These are phyloP conservation scores for Mormyrus lacerda DNA, from an alignment of 2,113 vertebrate genomes.

Conservation along the genomic window DNA sequence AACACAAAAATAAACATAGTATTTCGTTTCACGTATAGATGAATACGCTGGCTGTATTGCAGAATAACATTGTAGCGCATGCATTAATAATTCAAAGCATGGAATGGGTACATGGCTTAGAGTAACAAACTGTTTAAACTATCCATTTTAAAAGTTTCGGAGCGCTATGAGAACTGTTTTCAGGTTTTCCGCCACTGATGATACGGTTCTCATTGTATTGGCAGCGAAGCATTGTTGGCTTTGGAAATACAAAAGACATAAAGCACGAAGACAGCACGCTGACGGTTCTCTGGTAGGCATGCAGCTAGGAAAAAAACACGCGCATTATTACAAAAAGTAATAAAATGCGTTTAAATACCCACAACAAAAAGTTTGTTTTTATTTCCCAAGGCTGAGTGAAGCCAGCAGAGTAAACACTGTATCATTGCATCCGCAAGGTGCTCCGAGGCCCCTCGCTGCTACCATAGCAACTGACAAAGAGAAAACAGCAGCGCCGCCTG, in stretches of 20 bases:
- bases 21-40: neutral
- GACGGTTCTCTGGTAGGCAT: neutral
- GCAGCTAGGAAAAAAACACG: neutral
- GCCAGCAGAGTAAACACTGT: conserved; percentile 8
- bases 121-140: neutral
- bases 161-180: neutral
- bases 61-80: conserved; percentile 3
- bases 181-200: neutral
- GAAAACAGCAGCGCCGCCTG: conserved; percentile 11
- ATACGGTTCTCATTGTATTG: neutral
- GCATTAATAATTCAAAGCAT: neutral
- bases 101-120: neutral
- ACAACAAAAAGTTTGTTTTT: conserved; percentile 8
- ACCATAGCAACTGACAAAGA: conserved; percentile 14
- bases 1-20: neutral
- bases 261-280: neutral
- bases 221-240: conserved; percentile 8
- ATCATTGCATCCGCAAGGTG: conserved; percentile 1
- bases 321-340: neutral
- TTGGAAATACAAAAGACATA: conserved; percentile 4
- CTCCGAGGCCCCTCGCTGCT: conserved; percentile 3
- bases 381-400: conserved; percentile 5
- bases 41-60: neutral
- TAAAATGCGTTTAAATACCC: conserved; percentile 5
- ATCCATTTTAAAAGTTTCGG: neutral